Conservation (phyloP, 2,113 vertebrate species). For the Taxidea taxus region DNA sequence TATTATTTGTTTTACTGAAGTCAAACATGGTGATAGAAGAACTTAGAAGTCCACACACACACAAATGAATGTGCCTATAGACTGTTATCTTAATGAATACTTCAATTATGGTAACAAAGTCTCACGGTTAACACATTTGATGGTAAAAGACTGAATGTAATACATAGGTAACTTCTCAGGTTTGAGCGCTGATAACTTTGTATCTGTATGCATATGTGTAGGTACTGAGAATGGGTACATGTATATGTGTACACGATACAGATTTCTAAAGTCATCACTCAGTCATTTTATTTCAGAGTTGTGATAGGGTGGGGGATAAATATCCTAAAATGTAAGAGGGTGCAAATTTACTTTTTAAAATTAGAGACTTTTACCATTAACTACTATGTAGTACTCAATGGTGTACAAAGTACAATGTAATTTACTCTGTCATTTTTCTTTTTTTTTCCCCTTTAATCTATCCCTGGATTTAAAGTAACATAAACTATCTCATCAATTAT, state of each 20-base stretch:
- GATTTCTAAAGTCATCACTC: not conserved
- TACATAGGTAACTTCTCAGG: not conserved
- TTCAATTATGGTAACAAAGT: not conserved
- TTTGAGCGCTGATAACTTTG: not conserved
- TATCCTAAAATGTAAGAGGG: not conserved
- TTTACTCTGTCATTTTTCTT: not conserved
- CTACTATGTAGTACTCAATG: not conserved
- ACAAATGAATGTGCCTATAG: not conserved
- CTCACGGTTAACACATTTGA: not conserved
- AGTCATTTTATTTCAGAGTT: not conserved
- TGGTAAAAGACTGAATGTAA: not conserved
- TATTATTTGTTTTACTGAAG: not conserved
- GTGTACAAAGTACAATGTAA: not conserved
- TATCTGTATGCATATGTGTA: not conserved
- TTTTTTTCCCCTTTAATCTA: not conserved
- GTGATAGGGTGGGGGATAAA: not conserved
- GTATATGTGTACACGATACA: not conserved
- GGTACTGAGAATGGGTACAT: not conserved
- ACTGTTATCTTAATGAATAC: not conserved
- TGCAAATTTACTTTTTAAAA: not conserved
- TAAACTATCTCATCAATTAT: conserved; percentile 41
- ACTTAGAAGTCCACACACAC: not conserved
- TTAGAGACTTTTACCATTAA: not conserved
- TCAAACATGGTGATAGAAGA: not conserved
- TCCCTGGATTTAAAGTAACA: conserved; percentile 2